Base-by-base conservation (phyloP, 92 coral and sea anemone genomes). In the Galaxea fascicularis region DNA sequence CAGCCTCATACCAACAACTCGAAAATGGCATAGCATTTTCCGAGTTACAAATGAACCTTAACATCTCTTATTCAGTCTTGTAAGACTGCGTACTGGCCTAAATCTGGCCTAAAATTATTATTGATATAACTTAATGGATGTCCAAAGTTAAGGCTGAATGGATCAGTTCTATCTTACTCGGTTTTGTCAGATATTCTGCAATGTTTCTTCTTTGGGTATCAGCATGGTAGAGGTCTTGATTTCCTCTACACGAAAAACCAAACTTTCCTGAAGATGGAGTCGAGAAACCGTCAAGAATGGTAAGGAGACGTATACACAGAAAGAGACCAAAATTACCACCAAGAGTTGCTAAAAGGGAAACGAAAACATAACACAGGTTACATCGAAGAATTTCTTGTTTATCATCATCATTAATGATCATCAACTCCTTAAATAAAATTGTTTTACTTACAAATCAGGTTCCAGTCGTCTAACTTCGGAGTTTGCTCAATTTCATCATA, bases 271-370 rank as follows among this genome's bases (percentile, higher is more conserved):
- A 77, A 41, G 57, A 20, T 28, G 22, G 60, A 77, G 4, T 77
- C 82, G 41, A 77, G 30, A 14, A 77, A 59, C 45, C n/a, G n/a
- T 77, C 71, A 6, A 77, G 44, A 77, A 59, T 21, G 25, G 82
- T 56, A 1, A 77, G 82, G 51, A 62, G 49, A 20, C 82, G 62
- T 35, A 63, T 62, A 22, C 82, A 71, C 1, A 77, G 82, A 20
- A 77, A 77, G 11, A 77, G 82, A 26, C 82, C 72, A 77, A 77
- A 77, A 65, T 77, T 77, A 4, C 82, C 82, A 8, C 82, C 82
- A 28, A 77, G 67, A 27, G 46, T 77, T 14, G 82, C 82, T 77
- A 49, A 45, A 77, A 76, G 70, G 31, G 2, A 71, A 21, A 46
- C n/a, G 41, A 11, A 45, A 45, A 71, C 20, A 46, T 4, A 46